phyloP scores from a whole-genome alignment of 2,888 invertebrate species.

The Diarsia brunnea region DNA sequence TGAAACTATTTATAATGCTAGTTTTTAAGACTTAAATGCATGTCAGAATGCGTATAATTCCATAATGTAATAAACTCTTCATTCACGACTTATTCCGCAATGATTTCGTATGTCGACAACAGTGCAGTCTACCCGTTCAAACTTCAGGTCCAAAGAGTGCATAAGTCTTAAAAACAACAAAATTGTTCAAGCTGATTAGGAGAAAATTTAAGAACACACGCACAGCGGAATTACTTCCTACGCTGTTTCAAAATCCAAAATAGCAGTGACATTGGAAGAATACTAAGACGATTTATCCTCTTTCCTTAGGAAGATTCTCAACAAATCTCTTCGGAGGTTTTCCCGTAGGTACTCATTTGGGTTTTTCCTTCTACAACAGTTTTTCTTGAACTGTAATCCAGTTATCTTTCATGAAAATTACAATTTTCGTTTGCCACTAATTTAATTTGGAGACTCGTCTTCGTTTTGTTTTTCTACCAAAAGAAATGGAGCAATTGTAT shows the following conservation, averaged over 20 bases:
- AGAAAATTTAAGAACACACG: neutral
- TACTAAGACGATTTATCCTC: neutral
- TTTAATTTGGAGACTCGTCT: constrained; percentile 26
- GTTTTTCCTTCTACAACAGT: constrained; percentile 45
- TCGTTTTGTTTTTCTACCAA: constrained; percentile 13
- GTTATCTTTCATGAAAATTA: constrained; percentile 49
- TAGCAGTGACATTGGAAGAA: neutral
- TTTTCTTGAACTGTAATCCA: constrained; percentile 49
- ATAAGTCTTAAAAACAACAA: neutral
- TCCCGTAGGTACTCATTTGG: constrained; percentile 33
- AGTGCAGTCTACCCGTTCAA: neutral
- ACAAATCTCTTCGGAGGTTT: constrained; percentile 33
- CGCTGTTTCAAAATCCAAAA: neutral
- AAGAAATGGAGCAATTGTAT: constrained; percentile 7
- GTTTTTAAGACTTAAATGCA: too few species aligned
- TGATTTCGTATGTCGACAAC: neutral
- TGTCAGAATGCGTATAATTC: too few species aligned
- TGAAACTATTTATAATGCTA: constrained; percentile 9
- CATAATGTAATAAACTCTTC: too few species aligned
- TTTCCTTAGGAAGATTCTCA: constrained; percentile 60
- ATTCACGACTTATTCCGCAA: too few species aligned
- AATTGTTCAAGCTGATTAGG: neutral
- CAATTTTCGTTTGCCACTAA: constrained; percentile 42
- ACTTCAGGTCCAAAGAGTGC: neutral
- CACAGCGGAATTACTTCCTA: neutral